Evolutionary conservation across 2,888 invertebrate genomes (phyloP).

Genomic region (Podabrus alpinus): DNA sequence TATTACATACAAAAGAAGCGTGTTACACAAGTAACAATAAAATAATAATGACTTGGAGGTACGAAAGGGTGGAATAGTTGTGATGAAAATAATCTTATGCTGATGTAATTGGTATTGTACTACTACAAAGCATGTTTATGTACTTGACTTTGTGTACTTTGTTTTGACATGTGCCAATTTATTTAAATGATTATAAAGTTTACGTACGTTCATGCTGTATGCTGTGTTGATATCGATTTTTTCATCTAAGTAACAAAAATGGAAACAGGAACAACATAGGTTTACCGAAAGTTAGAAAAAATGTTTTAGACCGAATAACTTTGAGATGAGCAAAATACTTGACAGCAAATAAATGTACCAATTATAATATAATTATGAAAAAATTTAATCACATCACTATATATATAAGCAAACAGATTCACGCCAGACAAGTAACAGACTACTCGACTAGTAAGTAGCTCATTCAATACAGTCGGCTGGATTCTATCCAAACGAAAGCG

Average conservation of each 20-base stretch:
- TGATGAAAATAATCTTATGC: not conserved
- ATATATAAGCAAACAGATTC: conserved; percentile 21
- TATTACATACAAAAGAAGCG: not conserved
- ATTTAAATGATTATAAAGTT: conserved; percentile 9
- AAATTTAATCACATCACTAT: conserved; percentile 32
- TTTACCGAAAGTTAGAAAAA: conserved; percentile 9
- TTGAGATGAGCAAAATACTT: conserved; percentile 8
- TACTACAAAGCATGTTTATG: not conserved
- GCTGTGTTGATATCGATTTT: conserved; percentile 29
- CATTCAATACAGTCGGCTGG: conserved; percentile 32
- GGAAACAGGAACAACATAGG: conserved; percentile 11
- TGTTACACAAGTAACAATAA: not conserved
- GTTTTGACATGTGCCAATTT: conserved; percentile 20
- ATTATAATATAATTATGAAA: not conserved
- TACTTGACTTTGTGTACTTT: not conserved
- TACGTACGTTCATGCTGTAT: conserved; percentile 34
- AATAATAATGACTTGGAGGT: not conserved
- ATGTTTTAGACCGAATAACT: conserved; percentile 8
- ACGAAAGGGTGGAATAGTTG: not conserved
- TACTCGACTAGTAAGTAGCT: conserved; percentile 29
- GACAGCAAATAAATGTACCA: conserved; percentile 1
- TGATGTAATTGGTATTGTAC: not conserved
- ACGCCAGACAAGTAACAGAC: conserved; percentile 29
- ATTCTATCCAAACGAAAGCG: conserved; percentile 41
- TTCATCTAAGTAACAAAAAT: conserved; percentile 22